phyloP scores from a whole-genome alignment of 2,888 invertebrate genomes.

The Philonicus albiceps region DNA sequence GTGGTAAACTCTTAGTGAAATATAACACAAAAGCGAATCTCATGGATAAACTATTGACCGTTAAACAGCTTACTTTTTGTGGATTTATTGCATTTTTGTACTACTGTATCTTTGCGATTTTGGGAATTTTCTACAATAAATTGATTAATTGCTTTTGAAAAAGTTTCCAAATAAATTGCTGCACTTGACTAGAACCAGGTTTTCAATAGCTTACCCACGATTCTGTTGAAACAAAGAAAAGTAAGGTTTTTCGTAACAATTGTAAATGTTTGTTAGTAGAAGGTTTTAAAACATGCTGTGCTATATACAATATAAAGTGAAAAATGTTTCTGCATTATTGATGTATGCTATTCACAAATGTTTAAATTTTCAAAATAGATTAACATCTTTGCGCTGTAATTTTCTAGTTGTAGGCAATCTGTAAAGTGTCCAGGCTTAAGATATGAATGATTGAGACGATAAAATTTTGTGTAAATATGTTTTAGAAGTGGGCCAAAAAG shows the following conservation, averaged over 20 bases:
- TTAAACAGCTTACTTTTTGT: constrained; percentile 44
- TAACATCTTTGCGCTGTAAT: neutral
- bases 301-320: neutral
- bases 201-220: constrained; percentile 68
- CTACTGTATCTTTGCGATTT: neutral
- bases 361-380: neutral
- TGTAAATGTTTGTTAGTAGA: neutral
- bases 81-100: neutral
- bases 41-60: constrained; percentile 76
- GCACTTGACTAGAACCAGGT: constrained; percentile 56
- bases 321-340: neutral
- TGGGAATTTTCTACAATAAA: neutral
- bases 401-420: neutral
- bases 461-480: neutral
- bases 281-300: neutral
- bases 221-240: constrained; percentile 19
- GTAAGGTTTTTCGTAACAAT: neutral
- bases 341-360: neutral
- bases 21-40: constrained; percentile 58
- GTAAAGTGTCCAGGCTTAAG: neutral
- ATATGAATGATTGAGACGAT: neutral
- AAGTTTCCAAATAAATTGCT: neutral
- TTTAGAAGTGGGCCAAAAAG: too few relatives aligned
- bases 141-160: neutral
- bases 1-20: neutral